Conservation (phyloP, 2,797 vertebrate genomes). For the Myiotriccus ornatus region DNA sequence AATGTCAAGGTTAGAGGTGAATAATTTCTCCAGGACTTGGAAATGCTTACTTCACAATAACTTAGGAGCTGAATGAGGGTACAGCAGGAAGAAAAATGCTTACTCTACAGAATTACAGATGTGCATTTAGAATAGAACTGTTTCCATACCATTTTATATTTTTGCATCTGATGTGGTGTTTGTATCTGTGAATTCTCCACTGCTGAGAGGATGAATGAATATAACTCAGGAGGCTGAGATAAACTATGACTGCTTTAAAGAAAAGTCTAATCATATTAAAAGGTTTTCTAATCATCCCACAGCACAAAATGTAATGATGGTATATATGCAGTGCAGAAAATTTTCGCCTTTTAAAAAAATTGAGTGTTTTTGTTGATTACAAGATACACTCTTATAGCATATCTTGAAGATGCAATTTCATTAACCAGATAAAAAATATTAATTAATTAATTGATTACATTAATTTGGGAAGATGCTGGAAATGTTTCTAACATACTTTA, state of each 20-base stretch:
- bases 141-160: conserved; percentile 11
- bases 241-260: conserved; percentile 10
- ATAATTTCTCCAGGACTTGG: conserved; percentile 12
- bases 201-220: conserved; percentile 47
- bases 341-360: neutral
- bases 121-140: neutral
- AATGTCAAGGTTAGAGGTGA: neutral
- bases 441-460: neutral
- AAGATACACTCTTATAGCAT: neutral
- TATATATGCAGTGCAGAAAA: neutral
- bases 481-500: neutral
- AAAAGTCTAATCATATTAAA: conserved; percentile 42
- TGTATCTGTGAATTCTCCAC: conserved; percentile 48
- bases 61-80: neutral
- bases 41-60: conserved; percentile 28
- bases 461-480: neutral
- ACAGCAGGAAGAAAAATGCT: neutral
- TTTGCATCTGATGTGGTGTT: conserved; percentile 35
- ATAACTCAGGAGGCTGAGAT: conserved; percentile 39
- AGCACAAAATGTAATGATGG: conserved; percentile 25
- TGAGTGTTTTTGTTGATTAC: neutral
- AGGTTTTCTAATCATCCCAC: conserved; percentile 47
- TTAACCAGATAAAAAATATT: neutral
- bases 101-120: conserved; percentile 27
- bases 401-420: neutral